phyloP scores from a whole-genome alignment of 2,888 invertebrate species.

The Gymnosoma rotundatum region DNA sequence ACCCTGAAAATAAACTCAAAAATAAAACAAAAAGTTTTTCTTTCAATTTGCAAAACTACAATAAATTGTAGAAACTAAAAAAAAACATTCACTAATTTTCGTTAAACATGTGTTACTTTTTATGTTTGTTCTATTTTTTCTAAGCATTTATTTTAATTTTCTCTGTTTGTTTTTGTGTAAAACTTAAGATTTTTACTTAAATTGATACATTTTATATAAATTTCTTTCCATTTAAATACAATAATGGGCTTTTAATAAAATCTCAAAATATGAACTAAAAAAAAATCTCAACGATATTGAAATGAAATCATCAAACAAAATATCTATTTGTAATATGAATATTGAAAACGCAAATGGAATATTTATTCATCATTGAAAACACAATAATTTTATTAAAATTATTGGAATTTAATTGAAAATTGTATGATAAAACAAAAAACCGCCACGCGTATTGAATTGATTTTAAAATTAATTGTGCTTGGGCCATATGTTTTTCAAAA shows the following conservation, averaged over 20 bases:
- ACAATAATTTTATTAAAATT: conserved; percentile 31
- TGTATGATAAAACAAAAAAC: conserved; percentile 36
- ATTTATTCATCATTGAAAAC: conserved; percentile 40
- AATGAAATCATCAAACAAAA: conserved; percentile 46
- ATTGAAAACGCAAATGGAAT: conserved; percentile 35
- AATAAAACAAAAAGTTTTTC: conserved; percentile 34
- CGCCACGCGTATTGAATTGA: conserved; percentile 54
- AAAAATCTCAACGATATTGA: conserved; percentile 39
- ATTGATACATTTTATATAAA: conserved; percentile 53
- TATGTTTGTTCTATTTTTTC: background rate
- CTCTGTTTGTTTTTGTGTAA: conserved; percentile 36
- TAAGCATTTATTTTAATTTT: conserved; percentile 2
- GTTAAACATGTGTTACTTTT: conserved; percentile 42
- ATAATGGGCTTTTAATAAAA: conserved; percentile 44
- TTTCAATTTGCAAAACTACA: conserved; percentile 56
- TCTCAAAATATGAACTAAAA: conserved; percentile 25
- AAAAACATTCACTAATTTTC: conserved; percentile 15
- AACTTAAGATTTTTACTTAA: conserved; percentile 18
- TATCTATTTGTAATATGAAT: background rate
- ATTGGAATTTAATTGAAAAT: conserved; percentile 52
- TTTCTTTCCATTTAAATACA: conserved; percentile 53
- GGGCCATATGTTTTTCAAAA: conserved; percentile 58
- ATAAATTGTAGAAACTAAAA: conserved; percentile 16
- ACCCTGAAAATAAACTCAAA: conserved; percentile 10
- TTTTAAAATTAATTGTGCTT: conserved; percentile 20